Conservation (phyloP, 2,113 vertebrate species). For the Uria lomvia region DNA sequence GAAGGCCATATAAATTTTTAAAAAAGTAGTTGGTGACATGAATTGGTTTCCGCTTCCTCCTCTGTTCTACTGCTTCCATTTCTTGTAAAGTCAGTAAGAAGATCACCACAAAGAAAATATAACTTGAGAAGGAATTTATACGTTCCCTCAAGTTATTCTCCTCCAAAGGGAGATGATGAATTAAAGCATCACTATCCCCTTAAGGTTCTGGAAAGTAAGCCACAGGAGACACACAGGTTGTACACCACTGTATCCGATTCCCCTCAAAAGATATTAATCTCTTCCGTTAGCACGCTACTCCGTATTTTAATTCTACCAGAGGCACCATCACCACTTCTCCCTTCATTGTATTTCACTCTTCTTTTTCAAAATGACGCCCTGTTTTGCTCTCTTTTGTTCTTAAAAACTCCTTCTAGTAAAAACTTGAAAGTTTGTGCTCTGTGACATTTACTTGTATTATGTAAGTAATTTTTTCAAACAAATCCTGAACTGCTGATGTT, state of each 20-base stretch:
- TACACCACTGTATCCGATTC: neutral
- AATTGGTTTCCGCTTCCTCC: neutral
- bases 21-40: neutral
- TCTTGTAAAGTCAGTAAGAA: neutral
- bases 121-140: neutral
- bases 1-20: neutral
- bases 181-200: neutral
- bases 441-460: neutral
- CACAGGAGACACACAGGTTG: neutral
- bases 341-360: neutral
- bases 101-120: neutral
- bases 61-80: neutral
- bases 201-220: neutral
- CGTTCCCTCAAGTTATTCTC: neutral
- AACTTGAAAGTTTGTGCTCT: neutral
- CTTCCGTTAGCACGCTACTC: neutral
- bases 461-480: neutral
- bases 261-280: neutral
- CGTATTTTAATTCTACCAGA: neutral
- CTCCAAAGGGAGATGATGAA: neutral
- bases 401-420: neutral
- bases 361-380: neutral
- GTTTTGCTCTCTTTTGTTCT: neutral
- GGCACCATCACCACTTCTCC: neutral
- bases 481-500: neutral